A percentile compares a stretch with the other conserved stretches of the same genome.
Conservation (phyloP, 2,888 invertebrate genomes). For the Empis livida region DNA sequence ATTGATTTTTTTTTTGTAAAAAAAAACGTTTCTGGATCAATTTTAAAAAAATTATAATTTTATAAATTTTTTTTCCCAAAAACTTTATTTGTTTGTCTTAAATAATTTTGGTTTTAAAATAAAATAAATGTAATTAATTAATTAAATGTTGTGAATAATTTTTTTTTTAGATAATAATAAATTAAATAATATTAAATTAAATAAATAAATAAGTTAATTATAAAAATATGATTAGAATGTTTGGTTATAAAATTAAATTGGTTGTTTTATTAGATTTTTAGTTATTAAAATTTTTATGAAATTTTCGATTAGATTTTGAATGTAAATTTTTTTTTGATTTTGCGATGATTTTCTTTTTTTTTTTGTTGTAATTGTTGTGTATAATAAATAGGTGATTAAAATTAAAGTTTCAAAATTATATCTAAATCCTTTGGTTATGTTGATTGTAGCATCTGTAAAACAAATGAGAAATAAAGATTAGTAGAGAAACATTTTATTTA, state of each 20-base stretch:
- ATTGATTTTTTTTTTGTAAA: too few species aligned
- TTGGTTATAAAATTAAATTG: not conserved
- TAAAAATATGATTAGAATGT: not conserved
- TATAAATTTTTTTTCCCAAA: too few species aligned
- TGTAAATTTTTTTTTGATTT: too few species aligned
- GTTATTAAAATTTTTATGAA: too few species aligned
- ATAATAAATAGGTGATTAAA: not conserved
- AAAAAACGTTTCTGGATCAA: too few species aligned
- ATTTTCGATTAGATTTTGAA: too few species aligned
- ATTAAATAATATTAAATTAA: not conserved
- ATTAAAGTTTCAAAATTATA: not conserved
- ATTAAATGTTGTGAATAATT: not conserved
- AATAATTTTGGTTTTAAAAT: too few species aligned
- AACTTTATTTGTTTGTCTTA: too few species aligned
- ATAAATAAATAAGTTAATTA: not conserved
- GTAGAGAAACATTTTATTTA: not conserved
- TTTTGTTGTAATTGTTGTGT: not conserved
- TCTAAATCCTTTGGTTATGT: not conserved
- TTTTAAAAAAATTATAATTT: too few species aligned
- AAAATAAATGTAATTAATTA: too few species aligned
- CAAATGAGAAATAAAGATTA: not conserved
- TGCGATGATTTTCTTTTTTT: not conserved
- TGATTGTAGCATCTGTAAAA: not conserved
- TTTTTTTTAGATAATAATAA: not conserved
- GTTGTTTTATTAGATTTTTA: not conserved